Base-by-base conservation (phyloP, 2,797 vertebrate genomes). In the Fistularia commersonii region DNA sequence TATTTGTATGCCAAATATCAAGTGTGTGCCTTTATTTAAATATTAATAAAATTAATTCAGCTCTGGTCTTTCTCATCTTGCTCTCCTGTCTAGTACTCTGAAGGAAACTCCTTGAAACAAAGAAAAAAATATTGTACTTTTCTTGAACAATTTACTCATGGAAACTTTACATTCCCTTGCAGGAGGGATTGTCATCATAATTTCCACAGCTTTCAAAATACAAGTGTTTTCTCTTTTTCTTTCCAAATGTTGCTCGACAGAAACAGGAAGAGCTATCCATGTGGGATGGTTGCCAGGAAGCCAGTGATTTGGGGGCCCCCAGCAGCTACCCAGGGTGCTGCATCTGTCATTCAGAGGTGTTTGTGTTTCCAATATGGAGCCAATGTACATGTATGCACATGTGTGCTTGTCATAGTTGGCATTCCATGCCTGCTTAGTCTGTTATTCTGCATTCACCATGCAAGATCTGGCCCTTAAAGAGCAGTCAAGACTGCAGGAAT, bases 291-390 rank as follows among this genome's bases (percentile, higher is more conserved):
- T 23, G 23, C 23, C 23, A 23, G 41, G 8, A 15, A 14, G 14
- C 7, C 12, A 11, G 4, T n/a, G 9, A 14, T 34, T n/a, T n/a
- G n/a, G 9, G 1, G 8, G 14, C 32, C 47, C 14, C 41, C 13
- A 9, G 52, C 39, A 50, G 43, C 66, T 52, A 64, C 54, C 54
- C 51, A 35, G 63, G 59, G 63, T 71, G 56, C 64, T 46, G 54
- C 64, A 52, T 73, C 81, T 86, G 79, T 85, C 70, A 78, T 81
- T 79, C 75, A 43, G 50, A 57, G 57, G 66, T 69, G 80, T 78
- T 83, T 76, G 35, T 33, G 31, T 68, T 77, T 72, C 50, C 48
- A 50, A 37, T 70, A 47, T 60, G 36, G 57, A 68, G 45, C 57
- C 51, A 41, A 8, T 33, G 37, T 67, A 48, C 67, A 50, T 68